These are phyloP conservation scores for Fregata magnificens DNA, from an alignment of 2,113 vertebrate species.

Conservation along the genomic window DNA sequence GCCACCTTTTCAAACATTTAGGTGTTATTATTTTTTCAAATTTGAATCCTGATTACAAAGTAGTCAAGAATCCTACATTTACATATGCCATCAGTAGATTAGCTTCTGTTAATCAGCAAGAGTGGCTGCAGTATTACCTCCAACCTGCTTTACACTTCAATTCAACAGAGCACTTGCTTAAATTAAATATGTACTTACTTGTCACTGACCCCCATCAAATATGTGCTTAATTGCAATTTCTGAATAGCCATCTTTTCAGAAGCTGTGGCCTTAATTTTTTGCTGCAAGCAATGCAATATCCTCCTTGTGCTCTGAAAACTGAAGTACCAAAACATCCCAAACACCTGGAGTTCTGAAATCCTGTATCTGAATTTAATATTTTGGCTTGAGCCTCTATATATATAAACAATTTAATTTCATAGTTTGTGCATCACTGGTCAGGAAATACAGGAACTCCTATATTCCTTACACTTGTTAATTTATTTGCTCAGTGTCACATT, in stretches of 20 bases:
- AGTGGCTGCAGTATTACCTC: not conserved
- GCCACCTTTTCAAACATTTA: not conserved
- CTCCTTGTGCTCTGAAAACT: not conserved
- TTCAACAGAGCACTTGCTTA: not conserved
- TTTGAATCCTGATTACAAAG: not conserved
- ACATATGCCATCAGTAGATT: not conserved
- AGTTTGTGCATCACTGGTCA: not conserved
- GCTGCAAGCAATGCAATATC: not conserved
- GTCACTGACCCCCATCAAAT: not conserved
- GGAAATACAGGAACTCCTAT: not conserved
- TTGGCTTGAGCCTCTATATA: not conserved
- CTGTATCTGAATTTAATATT: not conserved
- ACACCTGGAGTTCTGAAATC: not conserved
- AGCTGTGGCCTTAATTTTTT: not conserved
- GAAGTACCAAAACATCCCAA: not conserved
- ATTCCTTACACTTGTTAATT: not conserved
- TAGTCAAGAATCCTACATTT: not conserved
- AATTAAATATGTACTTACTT: not conserved
- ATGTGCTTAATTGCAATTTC: not conserved
- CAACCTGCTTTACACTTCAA: not conserved
- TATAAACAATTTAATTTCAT: not conserved
- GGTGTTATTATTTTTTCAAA: not conserved
- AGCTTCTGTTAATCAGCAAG: not conserved
- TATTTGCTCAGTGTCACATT: not conserved
- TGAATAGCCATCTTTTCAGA: not conserved